A percentile compares a stretch with the other conserved stretches of the same genome.
phyloP scores from a whole-genome alignment of 2,113 vertebrate genomes.

The Gavia stellata region DNA sequence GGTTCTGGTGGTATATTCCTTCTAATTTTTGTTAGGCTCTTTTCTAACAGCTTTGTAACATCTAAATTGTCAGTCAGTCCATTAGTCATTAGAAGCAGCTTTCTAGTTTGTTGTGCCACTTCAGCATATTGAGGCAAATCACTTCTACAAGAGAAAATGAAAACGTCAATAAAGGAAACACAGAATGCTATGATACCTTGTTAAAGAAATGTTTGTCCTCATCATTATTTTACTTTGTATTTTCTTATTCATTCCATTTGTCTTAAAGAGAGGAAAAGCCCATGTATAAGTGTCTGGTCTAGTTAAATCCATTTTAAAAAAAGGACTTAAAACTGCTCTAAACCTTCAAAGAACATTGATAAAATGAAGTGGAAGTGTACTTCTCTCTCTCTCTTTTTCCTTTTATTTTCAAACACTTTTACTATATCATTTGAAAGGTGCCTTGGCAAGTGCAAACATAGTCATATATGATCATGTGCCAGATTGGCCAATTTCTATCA shows the following conservation, averaged over 20 bases:
- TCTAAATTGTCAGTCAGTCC: background rate
- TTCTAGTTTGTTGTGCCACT: background rate
- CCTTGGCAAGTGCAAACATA: background rate
- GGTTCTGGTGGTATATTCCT: background rate
- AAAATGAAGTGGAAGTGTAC: background rate
- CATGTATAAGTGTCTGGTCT: background rate
- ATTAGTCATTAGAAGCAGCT: conserved; percentile 20
- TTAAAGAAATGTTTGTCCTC: background rate
- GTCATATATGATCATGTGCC: background rate
- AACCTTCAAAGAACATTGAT: background rate
- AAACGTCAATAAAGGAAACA: conserved; percentile 6
- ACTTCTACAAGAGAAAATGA: conserved; percentile 21
- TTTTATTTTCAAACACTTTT: background rate
- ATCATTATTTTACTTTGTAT: background rate
- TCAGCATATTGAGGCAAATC: background rate
- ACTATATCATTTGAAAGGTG: background rate
- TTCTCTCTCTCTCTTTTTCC: background rate
- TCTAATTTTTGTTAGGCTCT: background rate
- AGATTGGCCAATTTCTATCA: background rate
- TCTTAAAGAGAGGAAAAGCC: background rate
- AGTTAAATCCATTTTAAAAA: background rate
- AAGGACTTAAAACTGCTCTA: background rate
- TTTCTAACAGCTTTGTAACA: background rate
- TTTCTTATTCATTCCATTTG: background rate
- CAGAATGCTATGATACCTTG: background rate